These are phyloP conservation scores for Reinhardtius hippoglossoides DNA, from an alignment of 2,113 vertebrate genomes.

Conservation along the genomic window DNA sequence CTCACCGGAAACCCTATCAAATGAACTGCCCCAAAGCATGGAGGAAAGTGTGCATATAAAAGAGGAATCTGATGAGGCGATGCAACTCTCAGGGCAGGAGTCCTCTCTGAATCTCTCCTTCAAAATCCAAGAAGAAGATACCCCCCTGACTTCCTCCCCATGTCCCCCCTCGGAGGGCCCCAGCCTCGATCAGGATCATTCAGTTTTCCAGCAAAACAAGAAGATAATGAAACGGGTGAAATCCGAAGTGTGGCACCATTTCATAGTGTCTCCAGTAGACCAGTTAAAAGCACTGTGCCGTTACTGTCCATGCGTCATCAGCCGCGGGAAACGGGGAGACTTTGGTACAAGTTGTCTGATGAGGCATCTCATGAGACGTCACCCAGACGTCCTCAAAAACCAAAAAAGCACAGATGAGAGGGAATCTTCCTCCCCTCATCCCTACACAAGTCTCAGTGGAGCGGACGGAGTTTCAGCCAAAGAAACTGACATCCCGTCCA, in stretches of 20 bases:
- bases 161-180: constrained; percentile 80
- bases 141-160: constrained; percentile 81
- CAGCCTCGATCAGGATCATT: constrained; percentile 78
- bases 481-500: constrained; percentile 76
- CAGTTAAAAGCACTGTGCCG: constrained; percentile 94
- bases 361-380: constrained; percentile 92
- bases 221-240: constrained; percentile 94
- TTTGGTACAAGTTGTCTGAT: constrained; percentile 96
- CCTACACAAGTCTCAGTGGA: constrained; percentile 83
- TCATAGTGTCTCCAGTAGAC: constrained; percentile 89
- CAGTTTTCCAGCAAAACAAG: constrained; percentile 93
- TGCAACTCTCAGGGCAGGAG: constrained; percentile 80
- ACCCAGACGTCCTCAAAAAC: constrained; percentile 89
- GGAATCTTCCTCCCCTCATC: constrained; percentile 75
- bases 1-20: constrained; percentile 86
- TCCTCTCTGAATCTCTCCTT: constrained; percentile 82
- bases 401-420: constrained; percentile 85
- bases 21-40: constrained; percentile 75
- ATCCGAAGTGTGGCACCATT: constrained; percentile 97
- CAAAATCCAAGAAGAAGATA: constrained; percentile 80
- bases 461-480: constrained; percentile 85
- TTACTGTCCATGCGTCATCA: constrained; percentile 93
- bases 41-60: constrained; percentile 77
- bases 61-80: constrained; percentile 83
- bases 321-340: constrained; percentile 92